phyloP scores from a whole-genome alignment of 2,888 invertebrate species.

The Sinodicranocentrus sp. region DNA sequence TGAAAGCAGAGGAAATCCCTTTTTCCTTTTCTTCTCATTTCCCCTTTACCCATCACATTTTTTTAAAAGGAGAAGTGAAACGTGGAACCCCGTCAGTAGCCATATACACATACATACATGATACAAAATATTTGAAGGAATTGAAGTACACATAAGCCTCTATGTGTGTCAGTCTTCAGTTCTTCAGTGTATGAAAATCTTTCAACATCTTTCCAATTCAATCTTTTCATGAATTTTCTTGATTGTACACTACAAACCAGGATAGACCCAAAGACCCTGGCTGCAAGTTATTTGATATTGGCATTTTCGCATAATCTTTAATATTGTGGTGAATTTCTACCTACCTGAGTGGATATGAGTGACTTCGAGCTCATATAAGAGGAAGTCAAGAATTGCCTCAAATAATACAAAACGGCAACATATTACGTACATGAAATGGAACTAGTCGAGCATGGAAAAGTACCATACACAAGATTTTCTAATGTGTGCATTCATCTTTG shows the following conservation, averaged over 20 bases:
- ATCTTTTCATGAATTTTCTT: conserved; percentile 14
- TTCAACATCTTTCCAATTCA: conserved; percentile 18
- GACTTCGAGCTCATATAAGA: no score
- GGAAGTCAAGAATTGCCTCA: conserved; percentile 1
- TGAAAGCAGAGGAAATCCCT: conserved; percentile 28
- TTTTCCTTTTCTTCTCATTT: conserved; percentile 25
- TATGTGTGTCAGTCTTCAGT: neutral
- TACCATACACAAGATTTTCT: neutral
- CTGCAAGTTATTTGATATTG: conserved; percentile 7
- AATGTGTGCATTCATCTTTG: no score
- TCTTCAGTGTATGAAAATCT: conserved; percentile 16
- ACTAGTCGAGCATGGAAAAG: conserved; percentile 15
- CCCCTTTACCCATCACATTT: neutral
- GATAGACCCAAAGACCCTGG: neutral
- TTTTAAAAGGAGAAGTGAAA: neutral
- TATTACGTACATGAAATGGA: conserved; percentile 16
- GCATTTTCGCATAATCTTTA: conserved; percentile 23
- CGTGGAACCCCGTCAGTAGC: neutral
- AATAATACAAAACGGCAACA: conserved; percentile 15
- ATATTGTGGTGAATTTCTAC: neutral
- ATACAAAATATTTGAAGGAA: no score
- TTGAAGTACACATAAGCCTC: no score
- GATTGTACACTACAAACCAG: neutral
- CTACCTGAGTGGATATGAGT: no score
- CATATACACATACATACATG: neutral